These are phyloP conservation scores for Hypanus sabinus DNA, from an alignment of 2,113 vertebrate genomes.

Conservation along the genomic window DNA sequence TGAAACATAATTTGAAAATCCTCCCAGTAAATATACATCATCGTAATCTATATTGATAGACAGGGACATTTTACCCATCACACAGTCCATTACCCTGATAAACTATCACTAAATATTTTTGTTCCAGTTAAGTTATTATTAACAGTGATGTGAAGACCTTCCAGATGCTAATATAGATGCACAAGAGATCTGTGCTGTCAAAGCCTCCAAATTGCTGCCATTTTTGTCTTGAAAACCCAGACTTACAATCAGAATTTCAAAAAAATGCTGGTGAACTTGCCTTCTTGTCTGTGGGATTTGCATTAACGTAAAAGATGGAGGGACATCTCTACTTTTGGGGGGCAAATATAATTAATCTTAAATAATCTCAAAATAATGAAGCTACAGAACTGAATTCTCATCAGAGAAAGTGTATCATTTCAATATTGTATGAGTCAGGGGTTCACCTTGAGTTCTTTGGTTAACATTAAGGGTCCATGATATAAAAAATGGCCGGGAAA, in stretches of 20 bases:
- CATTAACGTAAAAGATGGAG: neutral
- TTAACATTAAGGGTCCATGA: no score
- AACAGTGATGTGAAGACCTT: neutral
- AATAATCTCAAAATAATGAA: conserved; percentile 19
- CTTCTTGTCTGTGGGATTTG: neutral
- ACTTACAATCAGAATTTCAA: neutral
- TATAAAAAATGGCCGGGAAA: no score
- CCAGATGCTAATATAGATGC: neutral
- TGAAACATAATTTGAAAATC: neutral
- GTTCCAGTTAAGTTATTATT: neutral
- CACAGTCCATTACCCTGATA: neutral
- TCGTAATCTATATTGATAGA: neutral
- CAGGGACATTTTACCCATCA: neutral
- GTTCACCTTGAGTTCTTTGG: no score
- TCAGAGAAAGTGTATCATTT: neutral
- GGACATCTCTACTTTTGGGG: neutral
- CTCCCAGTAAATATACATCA: neutral
- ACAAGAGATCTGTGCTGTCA: neutral
- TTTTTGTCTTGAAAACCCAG: neutral
- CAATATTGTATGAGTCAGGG: neutral
- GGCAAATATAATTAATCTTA: neutral
- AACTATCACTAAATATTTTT: neutral
- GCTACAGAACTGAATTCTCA: neutral
- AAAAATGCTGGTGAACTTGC: neutral
- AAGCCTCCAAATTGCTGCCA: neutral